Base-by-base conservation (phyloP, 2,888 invertebrate genomes). In the Craniophora ligustri region DNA sequence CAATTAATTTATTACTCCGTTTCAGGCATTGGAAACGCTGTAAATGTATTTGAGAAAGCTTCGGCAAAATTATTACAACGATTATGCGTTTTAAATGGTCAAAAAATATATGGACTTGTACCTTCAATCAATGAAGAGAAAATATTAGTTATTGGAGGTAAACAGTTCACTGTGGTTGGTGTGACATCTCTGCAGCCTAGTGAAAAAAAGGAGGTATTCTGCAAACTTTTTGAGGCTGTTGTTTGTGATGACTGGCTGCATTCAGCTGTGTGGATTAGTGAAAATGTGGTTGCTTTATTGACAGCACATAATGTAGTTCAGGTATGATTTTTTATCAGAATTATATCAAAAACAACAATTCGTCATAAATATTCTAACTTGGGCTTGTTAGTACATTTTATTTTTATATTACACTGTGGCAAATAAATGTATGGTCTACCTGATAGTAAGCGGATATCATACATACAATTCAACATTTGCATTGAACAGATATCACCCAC, bases 271-370 rank as follows among this genome's bases (percentile, higher is more conserved):
- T 95, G 95, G 93, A 61, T 94, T 0, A 76, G 88, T 42, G 68
- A 86, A 23, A 68, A 81, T 15, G 68, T 87, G 49, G 80, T 96
- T 48, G 94, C 94, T 1, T 72, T 96, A 19, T 90, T 96, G 34
- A 95, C 95, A 39, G 95, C 96, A 39, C 96, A 96, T 68, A 96
- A 96, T 88, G 93, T 94, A 42, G 91, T 96, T 1, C 84, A 95
- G 79, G 93, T 92, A 68, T 74, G 34, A 83, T 2, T 8, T 11
- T 5, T 40, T 16, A 11, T 23, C 8, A 1, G 2, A 18, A 14
- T n/a, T 0, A 8, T 14, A 6, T 15, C 15, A 38, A 3, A 32
- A 15, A 32, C 14, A 32, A 15, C 8, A 3, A 32, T 30, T 3
- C 4, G 5, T 3, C 5, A n/a, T n/a, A n/a, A n/a, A n/a, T n/a